A percentile compares a stretch with the other conserved stretches of the same genome.
Conservation (phyloP, 2,797 vertebrate species). For the Serranus cabrilla region DNA sequence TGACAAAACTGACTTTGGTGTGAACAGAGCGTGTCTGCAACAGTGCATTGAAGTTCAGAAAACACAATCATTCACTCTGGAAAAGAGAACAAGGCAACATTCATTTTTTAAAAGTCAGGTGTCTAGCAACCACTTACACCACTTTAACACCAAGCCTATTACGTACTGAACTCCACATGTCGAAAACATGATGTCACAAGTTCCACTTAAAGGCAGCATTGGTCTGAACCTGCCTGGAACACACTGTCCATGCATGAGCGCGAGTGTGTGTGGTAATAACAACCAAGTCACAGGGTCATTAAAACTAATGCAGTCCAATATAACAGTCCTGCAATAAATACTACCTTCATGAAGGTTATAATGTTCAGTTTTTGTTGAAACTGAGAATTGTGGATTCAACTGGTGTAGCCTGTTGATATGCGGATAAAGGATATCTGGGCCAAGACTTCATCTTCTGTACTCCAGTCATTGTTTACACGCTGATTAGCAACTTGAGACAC, state of each 20-base stretch:
- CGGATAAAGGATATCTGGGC: no score
- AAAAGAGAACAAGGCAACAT: slow-evolving; percentile 11
- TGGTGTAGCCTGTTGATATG: no score
- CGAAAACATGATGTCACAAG: slow-evolving; percentile 34
- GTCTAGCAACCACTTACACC: slow-evolving; percentile 19
- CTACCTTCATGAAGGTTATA: no score
- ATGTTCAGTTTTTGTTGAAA: no score
- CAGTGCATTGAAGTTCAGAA: background rate
- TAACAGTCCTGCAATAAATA: background rate
- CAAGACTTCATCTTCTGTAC: no score
- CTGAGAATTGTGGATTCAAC: no score
- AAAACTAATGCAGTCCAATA: background rate
- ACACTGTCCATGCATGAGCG: background rate
- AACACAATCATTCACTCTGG: background rate
- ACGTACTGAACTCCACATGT: background rate
- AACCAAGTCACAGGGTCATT: background rate
- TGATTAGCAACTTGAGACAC: no score
- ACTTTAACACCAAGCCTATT: background rate
- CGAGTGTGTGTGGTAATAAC: background rate
- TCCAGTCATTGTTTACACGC: no score
- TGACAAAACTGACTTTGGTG: background rate
- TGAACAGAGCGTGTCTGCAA: background rate
- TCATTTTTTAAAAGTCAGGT: background rate
- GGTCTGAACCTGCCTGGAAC: slow-evolving; percentile 28
- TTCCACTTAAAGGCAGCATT: slow-evolving; percentile 1